Base-by-base conservation (phyloP, 2,113 vertebrate genomes). In the Rattus rattus region DNA sequence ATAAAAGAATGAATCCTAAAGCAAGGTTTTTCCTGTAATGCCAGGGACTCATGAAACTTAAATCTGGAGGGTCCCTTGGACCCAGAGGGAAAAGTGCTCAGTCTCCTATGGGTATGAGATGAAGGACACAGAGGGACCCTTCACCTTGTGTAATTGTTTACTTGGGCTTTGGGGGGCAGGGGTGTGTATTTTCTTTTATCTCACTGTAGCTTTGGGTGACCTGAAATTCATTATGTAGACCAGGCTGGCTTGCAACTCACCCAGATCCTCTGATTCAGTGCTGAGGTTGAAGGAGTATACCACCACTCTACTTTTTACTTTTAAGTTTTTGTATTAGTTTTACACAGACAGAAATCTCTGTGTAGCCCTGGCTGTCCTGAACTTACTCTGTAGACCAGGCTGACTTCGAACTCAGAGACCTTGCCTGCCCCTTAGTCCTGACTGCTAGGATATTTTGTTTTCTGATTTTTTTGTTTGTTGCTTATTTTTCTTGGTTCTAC, bases 71-170 rank as follows among this genome's bases (percentile, higher is more conserved):
- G 36, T 90, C 30, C 17, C 6, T 30, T 47, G 54, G 56, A 39
- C 16, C 70, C 56, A 47, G 52, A 54, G 12, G 9, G 4, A 30
- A 75, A 43, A 88, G 7, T 65, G 47, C 14, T 30, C 52, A 79
- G 88, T 17, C 36, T 89, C 70, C 69, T 43, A 69, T 80, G 67
- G 63, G 47, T 69, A 30, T 49, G 19, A 84, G 70, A 47, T 86
- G 47, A 65, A 79, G 39, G 39, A 91, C 88, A 88, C 13, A 47
- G 20, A 2, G 47, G 20, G 92, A 84, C 5, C 65, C 86, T 90
- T 90, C 61, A 52, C 26, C 75, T 94, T 73, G 95, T 91, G 73
- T 75, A 14, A 43, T 13, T 81, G 36, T n/a, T 81, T 81, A 56
- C 5, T 81, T 81, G 79, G 33, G 17, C 26, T 28, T 39, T 17